Base-by-base conservation (phyloP, 2,888 invertebrate species). In the Metalampra italica region DNA sequence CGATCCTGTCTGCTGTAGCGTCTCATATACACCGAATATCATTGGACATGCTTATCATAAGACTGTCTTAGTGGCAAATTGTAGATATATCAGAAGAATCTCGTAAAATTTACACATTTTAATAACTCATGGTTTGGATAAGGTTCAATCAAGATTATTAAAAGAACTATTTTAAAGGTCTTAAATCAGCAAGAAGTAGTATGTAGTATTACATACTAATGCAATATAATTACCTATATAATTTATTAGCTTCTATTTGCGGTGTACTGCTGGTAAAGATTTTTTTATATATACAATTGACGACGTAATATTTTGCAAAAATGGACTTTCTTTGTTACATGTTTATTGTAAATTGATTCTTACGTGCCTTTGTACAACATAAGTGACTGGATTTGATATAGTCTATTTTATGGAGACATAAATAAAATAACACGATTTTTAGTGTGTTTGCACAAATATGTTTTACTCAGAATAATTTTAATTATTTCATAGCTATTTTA, bases 321-420 rank as follows among this genome's bases (percentile, higher is more conserved):
- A 30, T 43, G 22, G 40, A 42, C 11, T 11, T 47, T 42, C 34
- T 52, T 43, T 36, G 22, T 45, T 46, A 36, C 8, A 49, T 41
- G 40, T 78, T 80, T 78, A 79, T 79, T 79, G 76, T 80, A 82
- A 76, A 85, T 79, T 78, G 71, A 85, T 81, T 87, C 75, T 87
- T 85, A 85, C 73, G 88, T 89, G 88, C 88, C 88, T 89, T 82
- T 82, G 68, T 77, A 75, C 65, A 75, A 75, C 66, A 69, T 74
- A 78, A 78, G 75, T 75, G 78, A 87, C 81, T 80, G 85, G 87
- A 84, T 85, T 86, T 86, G 77, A 85, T 78, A 76, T 71, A 71
- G 75, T 81, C 76, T 71, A 65, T 78, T 75, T 75, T 79, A 68
- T 75, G 74, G 62, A 72, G 68, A 68, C 53, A 66, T 65, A n/a